Evolutionary conservation across 2,797 vertebrate genomes (phyloP).

Genomic region (Sebastes flavidus): DNA sequence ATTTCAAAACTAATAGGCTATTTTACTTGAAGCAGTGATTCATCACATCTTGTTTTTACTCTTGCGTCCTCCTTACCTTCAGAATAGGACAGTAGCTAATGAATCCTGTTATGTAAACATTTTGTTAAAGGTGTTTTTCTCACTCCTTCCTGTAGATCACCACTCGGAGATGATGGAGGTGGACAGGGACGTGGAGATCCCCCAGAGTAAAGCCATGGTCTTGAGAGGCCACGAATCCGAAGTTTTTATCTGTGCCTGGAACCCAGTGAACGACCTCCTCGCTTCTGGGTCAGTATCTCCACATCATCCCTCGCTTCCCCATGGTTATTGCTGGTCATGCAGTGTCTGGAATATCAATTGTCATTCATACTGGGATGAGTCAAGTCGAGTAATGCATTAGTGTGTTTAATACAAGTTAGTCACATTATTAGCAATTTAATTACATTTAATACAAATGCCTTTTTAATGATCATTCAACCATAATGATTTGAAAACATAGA

Average conservation of each 20-base stretch:
- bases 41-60: neutral
- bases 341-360: neutral
- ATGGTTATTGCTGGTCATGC: neutral
- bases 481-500: neutral
- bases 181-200: constrained; percentile 96
- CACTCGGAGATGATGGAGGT: constrained; percentile 98
- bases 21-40: neutral
- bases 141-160: constrained; percentile 85
- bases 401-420: neutral
- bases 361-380: neutral
- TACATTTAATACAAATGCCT: neutral
- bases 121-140: neutral
- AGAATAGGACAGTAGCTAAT: neutral
- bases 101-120: neutral
- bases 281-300: constrained; percentile 91
- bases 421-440: neutral
- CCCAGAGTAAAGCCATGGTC: constrained; percentile 97
- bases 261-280: constrained; percentile 96
- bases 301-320: neutral
- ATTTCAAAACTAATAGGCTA: neutral
- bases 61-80: neutral
- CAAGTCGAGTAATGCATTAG: neutral
- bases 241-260: constrained; percentile 99
- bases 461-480: neutral
- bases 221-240: constrained; percentile 97